Evolutionary conservation across 1,140 invertebrate genomes (phyloP).

Genomic region (Myzus persicae): DNA sequence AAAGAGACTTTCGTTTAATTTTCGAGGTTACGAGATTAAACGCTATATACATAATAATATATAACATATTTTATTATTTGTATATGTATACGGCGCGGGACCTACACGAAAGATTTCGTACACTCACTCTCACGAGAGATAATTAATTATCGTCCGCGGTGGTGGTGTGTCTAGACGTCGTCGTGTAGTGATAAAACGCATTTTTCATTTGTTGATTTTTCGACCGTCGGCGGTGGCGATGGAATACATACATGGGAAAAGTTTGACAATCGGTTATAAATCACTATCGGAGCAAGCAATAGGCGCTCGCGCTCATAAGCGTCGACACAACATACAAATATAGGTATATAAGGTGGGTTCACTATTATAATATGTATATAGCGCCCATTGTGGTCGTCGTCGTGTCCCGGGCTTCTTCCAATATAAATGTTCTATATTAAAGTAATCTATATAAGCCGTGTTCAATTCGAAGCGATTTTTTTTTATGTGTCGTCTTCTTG

Average conservation of each 20-base stretch:
- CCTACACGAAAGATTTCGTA: slow-evolving; percentile 36
- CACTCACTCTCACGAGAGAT: not conserved
- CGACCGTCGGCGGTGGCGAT: not conserved
- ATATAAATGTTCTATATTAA: not conserved
- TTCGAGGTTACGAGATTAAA: not conserved
- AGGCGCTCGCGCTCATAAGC: not conserved
- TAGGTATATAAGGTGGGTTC: not conserved
- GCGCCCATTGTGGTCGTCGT: too few relatives aligned
- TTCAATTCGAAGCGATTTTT: not conserved
- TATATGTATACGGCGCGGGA: not conserved
- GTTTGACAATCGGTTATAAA: slow-evolving; percentile 55
- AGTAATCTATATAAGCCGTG: not conserved
- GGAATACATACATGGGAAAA: slow-evolving; percentile 9
- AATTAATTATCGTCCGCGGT: slow-evolving; percentile 53
- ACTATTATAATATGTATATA: not conserved
- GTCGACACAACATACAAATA: not conserved
- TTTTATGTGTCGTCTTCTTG: not conserved
- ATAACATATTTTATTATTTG: not conserved
- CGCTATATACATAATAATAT: not conserved
- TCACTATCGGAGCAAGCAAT: slow-evolving; percentile 12
- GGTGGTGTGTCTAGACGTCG: slow-evolving; percentile 48
- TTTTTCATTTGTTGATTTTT: slow-evolving; percentile 48
- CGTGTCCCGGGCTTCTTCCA: not conserved
- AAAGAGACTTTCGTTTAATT: not conserved
- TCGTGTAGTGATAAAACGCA: slow-evolving; percentile 29